Evolutionary conservation across 2,113 vertebrate species (phyloP).

Genomic region (Festucalex cinctus): DNA sequence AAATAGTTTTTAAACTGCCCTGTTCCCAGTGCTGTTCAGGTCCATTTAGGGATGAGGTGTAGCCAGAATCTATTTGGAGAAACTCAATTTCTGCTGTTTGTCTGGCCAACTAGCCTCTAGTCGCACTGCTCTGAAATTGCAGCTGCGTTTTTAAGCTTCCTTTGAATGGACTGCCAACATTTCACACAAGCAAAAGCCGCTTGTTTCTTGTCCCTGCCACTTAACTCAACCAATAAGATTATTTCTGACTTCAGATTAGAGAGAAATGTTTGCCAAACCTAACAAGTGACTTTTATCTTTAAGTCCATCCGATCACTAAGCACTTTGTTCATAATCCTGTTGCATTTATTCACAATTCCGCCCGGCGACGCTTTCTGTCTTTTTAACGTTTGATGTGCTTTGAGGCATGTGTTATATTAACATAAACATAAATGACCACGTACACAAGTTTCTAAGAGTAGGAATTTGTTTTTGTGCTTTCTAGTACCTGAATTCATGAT

Average conservation of each 20-base stretch:
- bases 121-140: not conserved
- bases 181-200: not conserved
- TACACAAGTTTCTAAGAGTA: conserved; percentile 8
- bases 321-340: conserved; percentile 51
- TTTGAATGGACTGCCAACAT: not conserved
- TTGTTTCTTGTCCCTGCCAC: conserved; percentile 4
- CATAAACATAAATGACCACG: conserved; percentile 16
- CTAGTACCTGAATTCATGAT: conserved; percentile 14
- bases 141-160: not conserved
- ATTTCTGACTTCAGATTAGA: conserved; percentile 15
- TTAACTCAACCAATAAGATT: conserved; percentile 41
- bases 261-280: conserved; percentile 13
- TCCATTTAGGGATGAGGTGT: not conserved
- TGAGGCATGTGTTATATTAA: conserved; percentile 30
- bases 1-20: not conserved
- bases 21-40: not conserved
- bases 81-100: not conserved
- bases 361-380: conserved; percentile 28
- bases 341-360: conserved; percentile 22
- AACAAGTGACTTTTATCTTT: conserved; percentile 9
- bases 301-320: conserved; percentile 49
- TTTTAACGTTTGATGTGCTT: conserved; percentile 19
- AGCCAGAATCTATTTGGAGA: conserved; percentile 3
- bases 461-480: conserved; percentile 18
- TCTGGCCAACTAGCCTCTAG: not conserved